These are phyloP conservation scores for Notolabrus celidotus DNA, from an alignment of 2,797 vertebrate species.

Conservation along the genomic window DNA sequence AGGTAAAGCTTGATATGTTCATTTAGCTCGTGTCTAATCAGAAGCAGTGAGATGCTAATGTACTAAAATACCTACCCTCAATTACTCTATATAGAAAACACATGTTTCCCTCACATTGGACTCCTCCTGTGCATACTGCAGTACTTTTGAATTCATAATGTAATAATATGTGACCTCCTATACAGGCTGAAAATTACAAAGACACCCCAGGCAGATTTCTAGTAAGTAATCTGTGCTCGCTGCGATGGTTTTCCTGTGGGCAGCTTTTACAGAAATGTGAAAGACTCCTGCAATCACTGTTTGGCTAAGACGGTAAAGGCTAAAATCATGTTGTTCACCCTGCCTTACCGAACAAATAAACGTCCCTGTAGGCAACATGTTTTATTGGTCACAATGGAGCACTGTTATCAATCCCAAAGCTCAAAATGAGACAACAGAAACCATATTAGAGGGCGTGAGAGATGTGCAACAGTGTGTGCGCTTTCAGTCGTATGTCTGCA, in stretches of 20 bases:
- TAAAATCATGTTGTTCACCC: constrained; percentile 58
- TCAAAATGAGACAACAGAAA: constrained; percentile 68
- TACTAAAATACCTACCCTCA: constrained; percentile 43
- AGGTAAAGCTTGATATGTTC: constrained; percentile 46
- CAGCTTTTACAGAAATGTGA: constrained; percentile 55
- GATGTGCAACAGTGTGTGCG: constrained; percentile 32
- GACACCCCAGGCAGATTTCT: constrained; percentile 61
- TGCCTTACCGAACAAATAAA: constrained; percentile 67
- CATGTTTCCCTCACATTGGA: constrained; percentile 30
- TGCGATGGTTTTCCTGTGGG: constrained; percentile 57
- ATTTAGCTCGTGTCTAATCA: constrained; percentile 58
- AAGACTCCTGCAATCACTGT: constrained; percentile 50
- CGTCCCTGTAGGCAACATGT: constrained; percentile 61
- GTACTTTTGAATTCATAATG: constrained; percentile 63
- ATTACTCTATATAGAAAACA: constrained; percentile 61
- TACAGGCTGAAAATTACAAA: constrained; percentile 47
- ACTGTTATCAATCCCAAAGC: constrained; percentile 51
- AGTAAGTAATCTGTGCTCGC: constrained; percentile 60
- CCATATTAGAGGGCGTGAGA: constrained; percentile 60
- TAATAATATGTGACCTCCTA: constrained; percentile 53
- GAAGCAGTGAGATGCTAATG: constrained; percentile 36
- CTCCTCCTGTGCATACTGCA: constrained; percentile 19
- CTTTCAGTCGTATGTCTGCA: constrained; percentile 39
- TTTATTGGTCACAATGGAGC: constrained; percentile 70
- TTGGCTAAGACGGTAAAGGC: constrained; percentile 51